Evolutionary conservation across 2,113 vertebrate genomes (phyloP), one percentile per base, ranked within the genome.

Genomic region (Seriola dumerili): DNA sequence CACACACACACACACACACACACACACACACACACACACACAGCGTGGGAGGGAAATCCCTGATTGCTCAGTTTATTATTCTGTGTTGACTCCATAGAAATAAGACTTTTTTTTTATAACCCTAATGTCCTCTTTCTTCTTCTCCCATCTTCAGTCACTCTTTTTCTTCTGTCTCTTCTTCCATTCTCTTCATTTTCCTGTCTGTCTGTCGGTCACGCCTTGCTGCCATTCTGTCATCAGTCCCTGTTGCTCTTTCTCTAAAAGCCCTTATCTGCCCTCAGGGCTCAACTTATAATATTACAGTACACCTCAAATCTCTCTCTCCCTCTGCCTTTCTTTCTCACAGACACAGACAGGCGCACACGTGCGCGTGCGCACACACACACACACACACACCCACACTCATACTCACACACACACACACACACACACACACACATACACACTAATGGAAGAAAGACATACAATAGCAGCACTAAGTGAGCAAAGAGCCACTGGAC

Each of bases 231-330:
- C 91, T 90, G 83, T 92, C 90, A 88, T 85, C 91, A 81, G 84
- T 85, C 85, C 81, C 89, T 89, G 83, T 85, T 92, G 92, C 90
- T 85, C 85, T 88, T 88, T 89, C 87, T 88, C 83, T 94, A 90
- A 93, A 94, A 93, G 92, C 92, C 91, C 86, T 81, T 73, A 85
- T 66, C 69, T 85, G 68, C 87, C 94, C 89, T 90, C 72, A 55
- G 91, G 94, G 88, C 84, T 69, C 76, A 84, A 88, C 83, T 92
- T 91, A 91, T 90, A 84, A 90, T 90, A 91, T 90, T 90, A 93
- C 88, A 89, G 89, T 89, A 85, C 61, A 91, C 66, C 85, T 88
- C 61, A 76, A 81, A 84, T 85, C 78, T 75, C 61, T 34, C 59
- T 78, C 36, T 32, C 34, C 72, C 70, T 55, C 68, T 68, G 62